These are phyloP conservation scores for Melipona beecheii DNA, from an alignment of 2,888 invertebrate genomes.

Conservation along the genomic window DNA sequence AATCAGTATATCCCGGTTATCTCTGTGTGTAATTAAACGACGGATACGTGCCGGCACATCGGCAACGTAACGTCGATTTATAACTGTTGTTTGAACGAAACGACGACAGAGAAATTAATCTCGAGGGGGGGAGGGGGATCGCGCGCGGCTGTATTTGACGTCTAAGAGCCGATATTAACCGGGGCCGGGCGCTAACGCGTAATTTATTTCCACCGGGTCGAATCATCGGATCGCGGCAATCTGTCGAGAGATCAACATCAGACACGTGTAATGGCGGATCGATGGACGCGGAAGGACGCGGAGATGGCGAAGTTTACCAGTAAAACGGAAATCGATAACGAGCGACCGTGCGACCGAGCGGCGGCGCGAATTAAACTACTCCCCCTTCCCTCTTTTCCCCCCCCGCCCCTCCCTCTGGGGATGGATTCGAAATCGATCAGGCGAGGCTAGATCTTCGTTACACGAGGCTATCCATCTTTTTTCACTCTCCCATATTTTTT, in stretches of 20 bases:
- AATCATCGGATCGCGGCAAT: slow-evolving; percentile 22
- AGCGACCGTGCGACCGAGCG: not conserved
- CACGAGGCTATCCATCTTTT: not conserved
- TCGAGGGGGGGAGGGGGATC: too few species aligned
- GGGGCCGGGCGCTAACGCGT: slow-evolving; percentile 8
- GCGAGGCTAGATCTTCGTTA: not conserved
- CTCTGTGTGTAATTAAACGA: not conserved
- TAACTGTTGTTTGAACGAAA: not conserved
- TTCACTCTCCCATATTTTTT: not conserved
- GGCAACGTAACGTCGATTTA: slow-evolving; percentile 4
- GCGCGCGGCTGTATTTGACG: slow-evolving; percentile 12
- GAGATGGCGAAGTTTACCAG: slow-evolving; percentile 20
- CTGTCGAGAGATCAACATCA: slow-evolving; percentile 36
- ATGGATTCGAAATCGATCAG: slow-evolving; percentile 16
- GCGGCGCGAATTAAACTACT: slow-evolving; percentile 11
- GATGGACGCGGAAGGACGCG: slow-evolving; percentile 10
- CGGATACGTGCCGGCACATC: not conserved
- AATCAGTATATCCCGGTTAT: not conserved
- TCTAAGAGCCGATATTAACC: slow-evolving; percentile 16
- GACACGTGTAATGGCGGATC: slow-evolving; percentile 28
- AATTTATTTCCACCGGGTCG: slow-evolving; percentile 33
- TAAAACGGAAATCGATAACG: slow-evolving; percentile 52
- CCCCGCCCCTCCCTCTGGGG: too few species aligned
- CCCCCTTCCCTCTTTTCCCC: too few species aligned
- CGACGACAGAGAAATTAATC: slow-evolving; percentile 28